Evolutionary conservation across 2,888 invertebrate genomes (phyloP), one percentile per base, ranked within the genome.

Genomic region (Dasysyrphus tricinctus): DNA sequence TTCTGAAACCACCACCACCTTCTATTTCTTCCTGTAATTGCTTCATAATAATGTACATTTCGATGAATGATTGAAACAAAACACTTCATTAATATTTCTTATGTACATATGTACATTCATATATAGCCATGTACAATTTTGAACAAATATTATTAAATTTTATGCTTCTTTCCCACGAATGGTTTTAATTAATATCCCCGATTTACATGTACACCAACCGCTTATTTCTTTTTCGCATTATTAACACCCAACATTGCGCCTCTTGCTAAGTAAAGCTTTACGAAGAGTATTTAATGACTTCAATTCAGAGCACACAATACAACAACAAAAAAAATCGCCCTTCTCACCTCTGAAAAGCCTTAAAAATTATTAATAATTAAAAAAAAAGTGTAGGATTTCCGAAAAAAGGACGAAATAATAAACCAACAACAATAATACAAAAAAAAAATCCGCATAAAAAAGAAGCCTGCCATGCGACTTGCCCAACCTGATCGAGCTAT

Each of bases 381-480:
- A 32, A 56, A 32, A 56, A 56, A 57, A 19, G 4, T 61, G 19
- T 54, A 76, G 34, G 34, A 44, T 29, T 47, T 67, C 19, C 42
- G 42, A 37, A 49, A 49, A 74, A 59, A 61, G 51, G 51, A 54
- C 29, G 51, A 29, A 54, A 32, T 54, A 14, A 54, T 32, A 32
- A 54, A 54, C 19, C 12, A 14, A 4, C 3, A 29, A 44, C 44
- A 29, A 63, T 63, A 14, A 19, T 14, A 2, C 1, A 3, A 56
- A 3, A 39, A 4, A 56, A 47, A 24, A 59, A 44, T n/a, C n/a
- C n/a, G n/a, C 24, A 32, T 5, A 32, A 32, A 47, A 42, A 32
- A n/a, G 29, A 29, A 78, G 37, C 65, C 65, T 67, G 57, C n/a
- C 79, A 80, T 80, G 67, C 32, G 51, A 74, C 12, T 34, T 5